Base-by-base conservation (phyloP, 2,113 vertebrate genomes). In the Suricata suricatta region DNA sequence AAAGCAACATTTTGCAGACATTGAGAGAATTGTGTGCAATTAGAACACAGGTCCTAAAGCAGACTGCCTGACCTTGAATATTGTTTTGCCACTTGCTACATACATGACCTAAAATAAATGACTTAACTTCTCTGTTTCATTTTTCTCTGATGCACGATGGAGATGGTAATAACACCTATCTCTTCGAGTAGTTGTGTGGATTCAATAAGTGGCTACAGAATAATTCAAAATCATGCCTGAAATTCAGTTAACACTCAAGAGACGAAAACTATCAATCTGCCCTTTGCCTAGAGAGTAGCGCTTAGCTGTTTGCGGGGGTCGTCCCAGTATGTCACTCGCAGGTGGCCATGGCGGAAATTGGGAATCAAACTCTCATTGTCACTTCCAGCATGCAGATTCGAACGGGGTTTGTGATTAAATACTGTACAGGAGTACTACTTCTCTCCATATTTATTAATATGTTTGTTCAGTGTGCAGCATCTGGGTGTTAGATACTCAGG, bases 251-350 rank as follows among this genome's bases (percentile, higher is more conserved):
- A 25, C 23, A 21, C 54, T 76, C 23, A 8, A 10, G 66, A 81
- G 33, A 10, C 29, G n/a, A 21, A 21, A 74, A 27, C 54, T 14
- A 2, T 44, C 66, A 6, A 0, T 17, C 17, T 5, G 1, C 17
- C 52, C 23, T 17, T 19, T 23, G 23, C 44, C n/a, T 27, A n/a
- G 29, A 29, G 38, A 33, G 27, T 0, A 3, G 41, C n/a, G 2
- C 12, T 7, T 13, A 41, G 14, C 23, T 19, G 10, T 11, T 63
- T 5, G 0, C 3, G 4, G 15, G 29, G 54, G 16, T 25, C 76
- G 7, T 27, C 69, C 33, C 29, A 3, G n/a, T 14, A 1, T 15
- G 14, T 23, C 50, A 25, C 41, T 33, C 9, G 25, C 38, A 4
- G 21, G 21, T 44, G n/a, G n/a, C 3, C 2, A 12, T 25, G 52